Conservation (phyloP, 1,140 invertebrate species). For the Ceratina australensis region DNA sequence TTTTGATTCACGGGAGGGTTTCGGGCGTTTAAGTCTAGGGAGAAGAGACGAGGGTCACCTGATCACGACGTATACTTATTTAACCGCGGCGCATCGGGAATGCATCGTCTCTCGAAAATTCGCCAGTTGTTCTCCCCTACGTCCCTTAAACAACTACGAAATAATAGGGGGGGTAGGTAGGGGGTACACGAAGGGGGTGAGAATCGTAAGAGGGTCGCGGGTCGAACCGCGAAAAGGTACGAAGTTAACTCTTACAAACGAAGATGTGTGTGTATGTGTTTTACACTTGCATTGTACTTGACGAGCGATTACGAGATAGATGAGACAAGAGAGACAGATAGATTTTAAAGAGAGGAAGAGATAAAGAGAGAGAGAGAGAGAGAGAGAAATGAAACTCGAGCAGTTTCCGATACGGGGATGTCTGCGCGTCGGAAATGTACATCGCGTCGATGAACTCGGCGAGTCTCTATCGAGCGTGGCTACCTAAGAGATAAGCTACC, state of each 20-base stretch:
- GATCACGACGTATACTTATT: slow-evolving; percentile 34
- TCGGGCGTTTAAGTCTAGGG: slow-evolving; percentile 55
- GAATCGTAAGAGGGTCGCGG: neutral
- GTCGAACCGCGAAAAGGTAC: slow-evolving; percentile 49
- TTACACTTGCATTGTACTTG: slow-evolving; percentile 56
- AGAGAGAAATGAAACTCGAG: slow-evolving; percentile 11
- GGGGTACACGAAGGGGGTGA: too few species aligned
- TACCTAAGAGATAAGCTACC: slow-evolving; percentile 56
- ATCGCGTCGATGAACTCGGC: slow-evolving; percentile 10
- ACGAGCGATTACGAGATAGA: slow-evolving; percentile 54
- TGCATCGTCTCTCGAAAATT: neutral
- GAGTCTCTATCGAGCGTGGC: slow-evolving; percentile 1
- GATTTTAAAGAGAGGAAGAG: neutral
- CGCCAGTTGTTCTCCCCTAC: neutral
- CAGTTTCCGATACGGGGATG: neutral
- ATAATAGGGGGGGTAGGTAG: slow-evolving; percentile 19
- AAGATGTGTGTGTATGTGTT: slow-evolving; percentile 22
- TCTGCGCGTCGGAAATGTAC: slow-evolving; percentile 31
- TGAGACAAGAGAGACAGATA: neutral
- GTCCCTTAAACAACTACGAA: slow-evolving; percentile 56
- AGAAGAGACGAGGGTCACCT: slow-evolving; percentile 45
- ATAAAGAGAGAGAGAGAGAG: slow-evolving; percentile 3
- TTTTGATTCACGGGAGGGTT: slow-evolving; percentile 43
- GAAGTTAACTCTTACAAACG: slow-evolving; percentile 45
- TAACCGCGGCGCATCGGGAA: slow-evolving; percentile 13